Conservation (phyloP, 2,888 invertebrate genomes). For the Cotesia congregata region DNA sequence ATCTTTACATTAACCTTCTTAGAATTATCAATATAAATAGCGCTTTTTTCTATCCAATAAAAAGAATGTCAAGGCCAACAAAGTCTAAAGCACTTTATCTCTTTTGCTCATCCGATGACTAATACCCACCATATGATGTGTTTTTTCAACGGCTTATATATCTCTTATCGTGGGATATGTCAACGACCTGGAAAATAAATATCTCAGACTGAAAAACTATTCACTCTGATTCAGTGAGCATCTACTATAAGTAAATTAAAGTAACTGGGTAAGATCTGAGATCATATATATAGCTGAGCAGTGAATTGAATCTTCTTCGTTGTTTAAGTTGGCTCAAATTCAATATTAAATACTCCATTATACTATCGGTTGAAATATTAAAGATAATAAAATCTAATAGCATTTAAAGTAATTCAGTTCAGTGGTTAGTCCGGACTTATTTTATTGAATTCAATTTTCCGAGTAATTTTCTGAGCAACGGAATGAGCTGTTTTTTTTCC, state of each 20-base stretch:
- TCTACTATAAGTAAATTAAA: neutral
- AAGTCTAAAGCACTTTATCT: slow-evolving; percentile 22
- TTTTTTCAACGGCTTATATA: neutral
- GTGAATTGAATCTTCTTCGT: neutral
- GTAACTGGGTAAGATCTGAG: no score
- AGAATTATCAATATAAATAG: slow-evolving; percentile 14
- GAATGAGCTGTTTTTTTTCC: slow-evolving; percentile 12
- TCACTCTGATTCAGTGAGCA: neutral
- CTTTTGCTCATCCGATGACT: slow-evolving; percentile 15
- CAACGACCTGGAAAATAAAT: slow-evolving; percentile 26
- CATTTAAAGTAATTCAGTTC: neutral
- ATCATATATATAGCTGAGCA: no score
- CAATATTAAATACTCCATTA: neutral
- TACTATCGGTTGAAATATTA: neutral
- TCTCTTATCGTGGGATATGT: slow-evolving; percentile 27
- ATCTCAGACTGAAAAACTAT: neutral
- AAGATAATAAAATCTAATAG: neutral
- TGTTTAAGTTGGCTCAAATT: neutral
- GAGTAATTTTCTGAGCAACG: slow-evolving; percentile 20
- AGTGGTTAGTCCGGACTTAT: neutral
- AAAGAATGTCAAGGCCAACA: slow-evolving; percentile 35
- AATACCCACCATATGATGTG: slow-evolving; percentile 11
- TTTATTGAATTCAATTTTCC: slow-evolving; percentile 47
- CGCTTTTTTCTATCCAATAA: slow-evolving; percentile 7
- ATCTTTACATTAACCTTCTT: slow-evolving; percentile 19